A percentile compares a stretch with the other conserved stretches of the same genome.
These are phyloP conservation scores for Eptatretus burgeri DNA, from an alignment of 2,113 vertebrate genomes.

Conservation along the genomic window DNA sequence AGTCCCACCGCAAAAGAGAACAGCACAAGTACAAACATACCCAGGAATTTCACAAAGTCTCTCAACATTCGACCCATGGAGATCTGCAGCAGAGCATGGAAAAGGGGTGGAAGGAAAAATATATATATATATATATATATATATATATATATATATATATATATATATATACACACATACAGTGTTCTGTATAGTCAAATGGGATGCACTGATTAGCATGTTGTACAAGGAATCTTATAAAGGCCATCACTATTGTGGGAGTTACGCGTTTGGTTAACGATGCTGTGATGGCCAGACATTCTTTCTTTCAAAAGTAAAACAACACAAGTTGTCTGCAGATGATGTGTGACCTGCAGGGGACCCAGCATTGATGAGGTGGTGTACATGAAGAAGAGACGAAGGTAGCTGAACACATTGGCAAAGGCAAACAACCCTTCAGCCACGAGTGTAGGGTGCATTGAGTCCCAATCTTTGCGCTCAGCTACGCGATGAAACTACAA, in stretches of 20 bases:
- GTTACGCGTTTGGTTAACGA: too few species aligned
- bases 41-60: slow-evolving; percentile 90
- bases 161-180: too few species aligned
- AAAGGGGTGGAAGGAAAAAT: too few species aligned
- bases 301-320: not conserved
- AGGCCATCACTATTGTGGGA: too few species aligned
- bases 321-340: not conserved
- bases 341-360: slow-evolving; percentile 51
- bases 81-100: slow-evolving; percentile 25
- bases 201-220: too few species aligned
- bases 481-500: slow-evolving; percentile 27
- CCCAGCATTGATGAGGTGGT: slow-evolving; percentile 92
- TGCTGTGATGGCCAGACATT: too few species aligned
- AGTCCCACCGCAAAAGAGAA: slow-evolving; percentile 93
- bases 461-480: slow-evolving; percentile 85
- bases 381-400: slow-evolving; percentile 98
- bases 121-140: too few species aligned
- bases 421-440: slow-evolving; percentile 91
- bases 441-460: slow-evolving; percentile 77
- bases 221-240: too few species aligned
- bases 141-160: too few species aligned
- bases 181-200: too few species aligned
- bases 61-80: slow-evolving; percentile 98
- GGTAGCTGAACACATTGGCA: slow-evolving; percentile 74
- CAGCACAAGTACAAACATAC: slow-evolving; percentile 79